Percentiles rank a stretch among this genome's conserved stretches.
phyloP scores from a whole-genome alignment of 2,888 invertebrate genomes.

The Ichneumoninae sp. region DNA sequence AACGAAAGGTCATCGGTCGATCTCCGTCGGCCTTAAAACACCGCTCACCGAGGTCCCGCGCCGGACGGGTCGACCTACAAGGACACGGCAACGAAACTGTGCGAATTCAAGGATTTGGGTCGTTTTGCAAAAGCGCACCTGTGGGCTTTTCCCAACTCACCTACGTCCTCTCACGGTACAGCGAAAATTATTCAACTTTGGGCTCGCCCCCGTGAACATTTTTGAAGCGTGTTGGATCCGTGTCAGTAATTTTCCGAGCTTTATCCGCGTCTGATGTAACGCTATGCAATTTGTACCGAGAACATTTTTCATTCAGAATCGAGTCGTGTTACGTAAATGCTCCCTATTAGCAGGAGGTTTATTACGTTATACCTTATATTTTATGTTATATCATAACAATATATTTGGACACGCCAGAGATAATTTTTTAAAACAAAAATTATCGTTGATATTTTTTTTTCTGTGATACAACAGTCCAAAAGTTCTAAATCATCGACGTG shows the following conservation, averaged over 20 bases:
- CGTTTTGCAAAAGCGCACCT: slow-evolving; percentile 2
- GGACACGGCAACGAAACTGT: slow-evolving; percentile 18
- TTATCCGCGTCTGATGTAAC: background rate
- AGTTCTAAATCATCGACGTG: too few species aligned
- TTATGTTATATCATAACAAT: too few species aligned
- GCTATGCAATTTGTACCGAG: background rate
- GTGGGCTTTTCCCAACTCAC: slow-evolving; percentile 5
- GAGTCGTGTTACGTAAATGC: background rate
- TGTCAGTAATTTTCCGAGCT: background rate
- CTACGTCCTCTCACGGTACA: background rate
- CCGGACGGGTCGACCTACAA: background rate
- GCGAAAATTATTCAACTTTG: background rate
- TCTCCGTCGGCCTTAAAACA: slow-evolving; percentile 43
- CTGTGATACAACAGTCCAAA: too few species aligned
- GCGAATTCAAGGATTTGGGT: slow-evolving; percentile 28
- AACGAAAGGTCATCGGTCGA: slow-evolving; percentile 45
- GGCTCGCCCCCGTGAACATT: background rate
- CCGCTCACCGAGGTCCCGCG: background rate
- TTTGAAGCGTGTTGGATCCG: background rate
- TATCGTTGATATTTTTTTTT: too few species aligned
- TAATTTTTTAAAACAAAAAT: too few species aligned
- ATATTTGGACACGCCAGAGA: too few species aligned
- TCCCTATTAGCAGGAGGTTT: too few species aligned
- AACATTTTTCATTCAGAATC: background rate
- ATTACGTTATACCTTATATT: too few species aligned